Percentiles rank a stretch among this genome's conserved stretches.
Conservation (phyloP, 1,140 invertebrate species). For the Pectinophora gossypiella region DNA sequence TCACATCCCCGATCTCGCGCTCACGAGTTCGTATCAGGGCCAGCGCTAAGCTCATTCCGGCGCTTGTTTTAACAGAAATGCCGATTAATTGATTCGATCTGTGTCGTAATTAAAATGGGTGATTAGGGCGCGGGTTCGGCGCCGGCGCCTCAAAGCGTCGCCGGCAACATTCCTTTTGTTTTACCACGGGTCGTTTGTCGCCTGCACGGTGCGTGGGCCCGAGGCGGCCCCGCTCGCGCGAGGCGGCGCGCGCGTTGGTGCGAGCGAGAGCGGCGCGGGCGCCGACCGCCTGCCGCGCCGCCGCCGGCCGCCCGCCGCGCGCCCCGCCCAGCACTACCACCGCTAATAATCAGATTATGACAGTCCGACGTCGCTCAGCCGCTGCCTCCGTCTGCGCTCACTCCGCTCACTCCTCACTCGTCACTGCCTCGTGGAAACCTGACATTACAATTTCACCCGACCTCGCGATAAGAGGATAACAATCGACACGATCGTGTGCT, state of each 20-base stretch:
- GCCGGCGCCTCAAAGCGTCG: constrained; percentile 72
- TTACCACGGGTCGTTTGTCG: constrained; percentile 74
- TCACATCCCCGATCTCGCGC: constrained; percentile 35
- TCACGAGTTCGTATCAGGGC: constrained; percentile 31
- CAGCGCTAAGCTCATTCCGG: constrained; percentile 37
- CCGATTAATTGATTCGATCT: constrained; percentile 75
- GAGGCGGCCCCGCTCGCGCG: constrained; percentile 26
- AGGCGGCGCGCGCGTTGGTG: constrained; percentile 11
- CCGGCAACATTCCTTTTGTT: constrained; percentile 73
- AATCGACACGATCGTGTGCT: too few relatives aligned
- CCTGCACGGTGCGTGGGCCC: constrained; percentile 52
- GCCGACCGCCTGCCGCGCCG: constrained; percentile 66
- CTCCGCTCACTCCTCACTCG: constrained; percentile 45
- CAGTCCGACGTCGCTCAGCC: constrained; percentile 50
- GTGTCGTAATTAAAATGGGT: constrained; percentile 75
- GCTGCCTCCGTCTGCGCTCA: constrained; percentile 31
- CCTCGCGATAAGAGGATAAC: constrained; percentile 12
- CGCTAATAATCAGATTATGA: constrained; percentile 74
- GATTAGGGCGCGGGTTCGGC: constrained; percentile 68
- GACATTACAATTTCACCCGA: constrained; percentile 43
- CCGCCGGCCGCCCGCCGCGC: constrained; percentile 65
- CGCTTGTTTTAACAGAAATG: constrained; percentile 72
- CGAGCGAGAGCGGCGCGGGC: constrained; percentile 52
- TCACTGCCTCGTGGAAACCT: constrained; percentile 48
- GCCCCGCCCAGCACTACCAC: constrained; percentile 62